phyloP scores from a whole-genome alignment of 1,140 invertebrate genomes.

The Achroia grisella region DNA sequence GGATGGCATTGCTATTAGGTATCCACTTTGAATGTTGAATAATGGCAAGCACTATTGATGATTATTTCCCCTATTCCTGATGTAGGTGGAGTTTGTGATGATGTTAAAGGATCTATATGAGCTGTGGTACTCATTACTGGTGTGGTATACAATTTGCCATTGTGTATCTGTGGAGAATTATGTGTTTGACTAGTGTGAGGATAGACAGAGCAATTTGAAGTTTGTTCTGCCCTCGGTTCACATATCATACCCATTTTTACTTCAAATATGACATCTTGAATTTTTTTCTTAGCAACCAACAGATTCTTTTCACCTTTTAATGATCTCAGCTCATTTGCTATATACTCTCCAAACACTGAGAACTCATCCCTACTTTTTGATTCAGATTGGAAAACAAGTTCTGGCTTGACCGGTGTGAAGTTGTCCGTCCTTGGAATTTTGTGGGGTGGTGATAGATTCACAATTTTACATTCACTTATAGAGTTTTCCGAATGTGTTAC shows the following conservation, averaged over 20 bases:
- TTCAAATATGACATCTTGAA: constrained; percentile 67
- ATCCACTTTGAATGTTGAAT: constrained; percentile 62
- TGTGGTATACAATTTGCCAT: constrained; percentile 46
- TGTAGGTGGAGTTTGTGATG: constrained; percentile 45
- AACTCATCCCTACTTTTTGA: constrained; percentile 51
- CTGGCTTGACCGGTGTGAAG: constrained; percentile 33
- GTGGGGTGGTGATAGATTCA: constrained; percentile 36
- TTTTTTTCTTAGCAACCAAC: constrained; percentile 62
- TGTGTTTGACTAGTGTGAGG: constrained; percentile 32
- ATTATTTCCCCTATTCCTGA: constrained; percentile 59
- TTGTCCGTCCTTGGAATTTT: constrained; percentile 47
- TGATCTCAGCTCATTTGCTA: constrained; percentile 58
- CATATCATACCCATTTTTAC: constrained; percentile 63
- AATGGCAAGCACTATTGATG: constrained; percentile 53
- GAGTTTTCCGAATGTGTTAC: constrained; percentile 18
- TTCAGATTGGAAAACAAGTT: constrained; percentile 26
- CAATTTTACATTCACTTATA: constrained; percentile 35
- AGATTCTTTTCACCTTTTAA: constrained; percentile 62
- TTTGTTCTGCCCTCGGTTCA: constrained; percentile 40
- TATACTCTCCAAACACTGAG: constrained; percentile 61
- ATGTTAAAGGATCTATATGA: constrained; percentile 39
- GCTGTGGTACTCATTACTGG: constrained; percentile 41
- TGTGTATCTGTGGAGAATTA: constrained; percentile 27
- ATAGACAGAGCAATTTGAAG: constrained; percentile 36
- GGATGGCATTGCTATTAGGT: constrained; percentile 60